Base-by-base conservation (phyloP, 2,888 invertebrate genomes). In the Eupithecia subumbrata region DNA sequence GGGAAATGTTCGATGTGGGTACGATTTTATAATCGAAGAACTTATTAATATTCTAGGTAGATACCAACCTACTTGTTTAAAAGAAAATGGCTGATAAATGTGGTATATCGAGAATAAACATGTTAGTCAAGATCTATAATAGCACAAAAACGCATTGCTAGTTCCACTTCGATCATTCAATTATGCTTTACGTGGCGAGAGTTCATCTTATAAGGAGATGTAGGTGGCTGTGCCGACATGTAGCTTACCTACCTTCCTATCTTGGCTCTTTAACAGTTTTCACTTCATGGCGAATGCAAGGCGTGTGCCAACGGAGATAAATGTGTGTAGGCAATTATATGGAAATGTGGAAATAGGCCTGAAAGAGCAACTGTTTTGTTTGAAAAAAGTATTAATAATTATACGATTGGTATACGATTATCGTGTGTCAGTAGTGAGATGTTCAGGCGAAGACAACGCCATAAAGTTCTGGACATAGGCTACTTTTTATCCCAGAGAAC, bases 171-270 rank as follows among this genome's bases (percentile, higher is more conserved):
- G 69, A 72, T 72, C 80, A 84, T 82, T 78, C 78, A 80, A 80
- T 77, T 74, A 67, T 40, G 75, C 66, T 63, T 56, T 73, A 76
- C 72, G 71, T 75, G 82, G 84, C 79, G 83, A 84, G 86, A 84
- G 84, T 84, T 76, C 30, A 72, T 75, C 82, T 79, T 82, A 82
- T 83, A 86, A 80, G 85, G 87, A 70, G 73, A 80, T 80, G 80
- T 78, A 72, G 75, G 68, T 79, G 70, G 68, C 78, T 5, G 25
- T 14, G 22, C 22, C 14, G 5, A 14, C n/a, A 52, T 7, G 60
- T 25, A 25, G 12, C 56, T 60, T 60, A 60, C 60, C 56, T 11
- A 56, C 12, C 56, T 60, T 12, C 25, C 60, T 60, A 25, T 60
- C 60, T 80, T 75, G 73, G 76, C 72, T 56, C 74, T 81, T 79